Base-by-base conservation (phyloP, 1,140 invertebrate genomes). In the Oryzaephilus surinamensis region DNA sequence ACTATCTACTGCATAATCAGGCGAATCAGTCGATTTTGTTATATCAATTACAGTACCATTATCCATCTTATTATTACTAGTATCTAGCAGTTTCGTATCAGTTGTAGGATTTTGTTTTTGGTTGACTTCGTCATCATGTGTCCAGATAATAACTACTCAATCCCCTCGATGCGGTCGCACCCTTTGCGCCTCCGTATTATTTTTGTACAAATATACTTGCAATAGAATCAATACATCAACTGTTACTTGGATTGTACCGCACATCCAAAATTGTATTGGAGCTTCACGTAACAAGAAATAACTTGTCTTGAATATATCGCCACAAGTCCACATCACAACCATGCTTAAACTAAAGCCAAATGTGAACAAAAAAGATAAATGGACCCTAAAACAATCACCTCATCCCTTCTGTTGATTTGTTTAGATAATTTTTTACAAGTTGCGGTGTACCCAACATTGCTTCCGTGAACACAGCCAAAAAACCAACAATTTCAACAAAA, bases 301-400 rank as follows among this genome's bases (percentile, higher is more conserved):
- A 33, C 79, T 74, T 43, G 95, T 99, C 70, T 99, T 99, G 62
- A 96, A 98, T 26, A 94, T 67, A 71, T 99, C 96, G 49, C 85
- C 84, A 47, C 77, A 73, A 6, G 90, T 89, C 96, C 96, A 99
- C 80, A 98, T 89, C 12, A 86, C 66, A 21, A 99, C 95, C 95
- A 98, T 99, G 43, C 76, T 73, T 42, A 86, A 66, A 62, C 82
- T 88, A 64, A 56, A 80, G 63, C 50, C 16, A 38, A 19, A 46
- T 16, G 11, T 14, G 13, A 26, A 24, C 16, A 21, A 20, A 20
- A 17, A 14, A 16, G n/a, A 6, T 11, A 15, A n/a, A 31, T 4
- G 12, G 8, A 20, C 4, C 8, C 15, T 6, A 29, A 6, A 17
- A 26, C 10, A 48, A 32, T 63, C 68, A 96, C 93, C 93, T 97